Conservation (phyloP, 2,113 vertebrate species). For the Coryphaenoides rupestris region DNA sequence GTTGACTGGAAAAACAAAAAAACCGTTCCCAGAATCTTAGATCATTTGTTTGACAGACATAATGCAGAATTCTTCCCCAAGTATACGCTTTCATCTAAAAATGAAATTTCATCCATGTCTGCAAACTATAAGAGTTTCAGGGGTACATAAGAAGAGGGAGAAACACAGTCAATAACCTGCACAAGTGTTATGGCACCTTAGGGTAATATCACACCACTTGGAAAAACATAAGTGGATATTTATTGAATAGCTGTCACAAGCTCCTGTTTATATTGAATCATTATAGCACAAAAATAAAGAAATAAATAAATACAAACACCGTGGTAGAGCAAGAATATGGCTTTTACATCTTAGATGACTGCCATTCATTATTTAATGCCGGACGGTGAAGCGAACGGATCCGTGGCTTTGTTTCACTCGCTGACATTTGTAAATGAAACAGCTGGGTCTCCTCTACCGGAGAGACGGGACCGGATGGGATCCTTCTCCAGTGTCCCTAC, state of each 20-base stretch:
- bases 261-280: constrained; percentile 39
- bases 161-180: constrained; percentile 62
- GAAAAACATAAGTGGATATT: constrained; percentile 60
- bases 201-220: constrained; percentile 60
- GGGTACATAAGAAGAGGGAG: constrained; percentile 37
- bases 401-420: constrained; percentile 10
- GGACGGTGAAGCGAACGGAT: constrained; percentile 4
- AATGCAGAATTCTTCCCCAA: constrained; percentile 15
- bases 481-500: too few relatives aligned
- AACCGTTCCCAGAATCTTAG: constrained; percentile 32
- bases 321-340: constrained; percentile 1
- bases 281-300: constrained; percentile 31
- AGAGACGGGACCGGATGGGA: constrained; percentile 21
- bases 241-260: constrained; percentile 59
- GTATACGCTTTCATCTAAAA: constrained; percentile 62
- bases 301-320: constrained; percentile 29
- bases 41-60: constrained; percentile 59
- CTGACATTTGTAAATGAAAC: constrained; percentile 38
- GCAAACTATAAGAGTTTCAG: constrained; percentile 43
- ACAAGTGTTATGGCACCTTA: constrained; percentile 48
- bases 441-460: constrained; percentile 17
- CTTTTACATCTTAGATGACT: neutral
- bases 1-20: constrained; percentile 40
- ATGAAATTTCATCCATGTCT: constrained; percentile 64
- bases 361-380: constrained; percentile 12